Evolutionary conservation across 1,140 invertebrate species (phyloP), one percentile per base, ranked within the genome.

Genomic region (Drosophila seguyi): DNA sequence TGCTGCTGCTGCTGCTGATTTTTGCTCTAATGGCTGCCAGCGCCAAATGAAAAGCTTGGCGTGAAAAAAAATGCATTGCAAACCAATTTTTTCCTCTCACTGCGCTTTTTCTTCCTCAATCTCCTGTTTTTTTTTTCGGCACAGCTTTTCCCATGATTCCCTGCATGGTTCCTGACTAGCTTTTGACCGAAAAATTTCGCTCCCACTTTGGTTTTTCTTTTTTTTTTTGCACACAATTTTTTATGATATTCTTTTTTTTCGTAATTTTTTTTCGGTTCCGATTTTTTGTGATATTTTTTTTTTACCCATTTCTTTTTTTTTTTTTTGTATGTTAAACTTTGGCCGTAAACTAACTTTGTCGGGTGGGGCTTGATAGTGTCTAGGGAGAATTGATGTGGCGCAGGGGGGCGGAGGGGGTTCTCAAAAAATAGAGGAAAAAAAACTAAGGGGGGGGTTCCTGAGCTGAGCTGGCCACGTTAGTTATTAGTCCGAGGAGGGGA

Each of bases 291-390:
- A 22, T 53, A 44, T 42, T 53, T 65, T 65, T 66, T 45, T 16
- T 18, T n/a, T n/a, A n/a, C n/a, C n/a, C n/a, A n/a, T n/a, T n/a
- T 55, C 41, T 25, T 6, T 16, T 18, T 58, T 16, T 47, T 68
- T 74, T 76, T 85, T 86, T 88, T 77, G 44, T 25, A 59, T 69
- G 80, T 66, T 80, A 81, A 87, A 87, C 83, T 87, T 87, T 87
- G 67, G 79, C 71, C 84, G 84, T 87, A 87, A 87, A 88, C 83
- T 88, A 87, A 87, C 83, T 87, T 87, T 88, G 83, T 88, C 74
- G 79, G 75, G 75, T 67, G 55, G 45, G 74, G 60, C 68, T 81
- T 85, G 78, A 88, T 88, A 83, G 83, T 72, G 75, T 53, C 63
- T 56, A 38, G 60, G 44, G 56, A 42, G 31, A 75, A 75, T 75